These are phyloP conservation scores for Channallabes apus DNA, from an alignment of 2,797 vertebrate genomes.

Conservation along the genomic window DNA sequence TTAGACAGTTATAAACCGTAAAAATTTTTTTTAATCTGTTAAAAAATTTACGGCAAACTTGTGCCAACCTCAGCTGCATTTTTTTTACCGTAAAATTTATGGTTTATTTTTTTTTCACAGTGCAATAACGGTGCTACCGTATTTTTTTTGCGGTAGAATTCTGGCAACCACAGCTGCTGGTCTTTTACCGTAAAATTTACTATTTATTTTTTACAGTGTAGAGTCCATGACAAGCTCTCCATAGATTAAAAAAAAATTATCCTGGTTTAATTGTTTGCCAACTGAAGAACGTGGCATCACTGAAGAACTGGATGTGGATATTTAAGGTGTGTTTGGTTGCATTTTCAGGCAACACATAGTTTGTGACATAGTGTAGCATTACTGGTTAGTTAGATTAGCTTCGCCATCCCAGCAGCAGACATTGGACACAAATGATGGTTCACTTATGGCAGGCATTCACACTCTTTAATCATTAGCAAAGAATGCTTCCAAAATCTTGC, in stretches of 20 bases:
- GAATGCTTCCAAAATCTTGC: neutral
- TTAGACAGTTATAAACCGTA: too few relatives aligned
- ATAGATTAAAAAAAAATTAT: neutral
- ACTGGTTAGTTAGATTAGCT: neutral
- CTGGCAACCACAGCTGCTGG: too few relatives aligned
- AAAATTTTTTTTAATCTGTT: too few relatives aligned
- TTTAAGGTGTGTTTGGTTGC: neutral
- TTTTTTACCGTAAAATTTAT: too few relatives aligned
- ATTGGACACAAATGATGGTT: neutral
- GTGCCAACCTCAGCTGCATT: too few relatives aligned
- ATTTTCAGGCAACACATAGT: neutral
- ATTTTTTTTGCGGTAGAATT: too few relatives aligned
- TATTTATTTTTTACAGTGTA: too few relatives aligned
- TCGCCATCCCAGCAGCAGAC: neutral
- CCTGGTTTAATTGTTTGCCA: neutral
- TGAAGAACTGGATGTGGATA: neutral
- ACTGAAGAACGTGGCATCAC: neutral
- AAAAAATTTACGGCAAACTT: too few relatives aligned
- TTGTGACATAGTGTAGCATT: neutral
- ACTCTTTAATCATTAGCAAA: neutral
- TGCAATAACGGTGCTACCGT: too few relatives aligned
- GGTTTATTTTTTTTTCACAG: too few relatives aligned
- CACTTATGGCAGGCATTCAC: neutral
- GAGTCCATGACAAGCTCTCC: neutral
- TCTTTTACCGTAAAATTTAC: too few relatives aligned